Evolutionary conservation across 1,140 invertebrate species (phyloP).

Genomic region (Lordiphosa clarofinis): DNA sequence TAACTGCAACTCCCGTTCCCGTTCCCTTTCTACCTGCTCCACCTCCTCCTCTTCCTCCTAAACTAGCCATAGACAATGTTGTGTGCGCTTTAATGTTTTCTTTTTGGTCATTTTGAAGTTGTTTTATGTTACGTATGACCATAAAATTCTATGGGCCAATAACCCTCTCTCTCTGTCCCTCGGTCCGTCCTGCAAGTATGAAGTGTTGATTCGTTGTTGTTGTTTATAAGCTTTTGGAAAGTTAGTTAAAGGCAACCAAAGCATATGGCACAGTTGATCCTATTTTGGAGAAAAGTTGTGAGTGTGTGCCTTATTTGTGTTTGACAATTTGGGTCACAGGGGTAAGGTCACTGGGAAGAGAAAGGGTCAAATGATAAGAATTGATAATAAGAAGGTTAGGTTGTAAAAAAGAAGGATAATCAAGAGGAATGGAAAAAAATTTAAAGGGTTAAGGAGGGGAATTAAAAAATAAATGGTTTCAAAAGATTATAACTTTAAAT

Average conservation of each 20-base stretch:
- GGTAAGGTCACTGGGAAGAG: neutral
- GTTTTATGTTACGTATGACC: constrained; percentile 42
- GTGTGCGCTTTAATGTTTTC: constrained; percentile 62
- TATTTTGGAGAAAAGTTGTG: constrained; percentile 10
- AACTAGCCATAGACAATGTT: constrained; percentile 58
- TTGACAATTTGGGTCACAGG: neutral
- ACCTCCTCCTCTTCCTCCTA: neutral
- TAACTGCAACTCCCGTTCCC: constrained; percentile 63
- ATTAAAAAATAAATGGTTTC: too few relatives aligned
- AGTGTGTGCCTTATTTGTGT: neutral
- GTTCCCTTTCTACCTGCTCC: neutral
- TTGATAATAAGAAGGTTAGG: too few relatives aligned
- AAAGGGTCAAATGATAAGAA: too few relatives aligned
- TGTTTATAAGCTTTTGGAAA: constrained; percentile 40
- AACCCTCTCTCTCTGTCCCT: neutral
- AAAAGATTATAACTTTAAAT: too few relatives aligned
- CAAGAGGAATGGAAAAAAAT: too few relatives aligned
- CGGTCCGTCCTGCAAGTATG: constrained; percentile 11
- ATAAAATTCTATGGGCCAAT: constrained; percentile 40
- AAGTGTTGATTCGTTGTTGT: constrained; percentile 38
- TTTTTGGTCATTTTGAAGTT: constrained; percentile 48
- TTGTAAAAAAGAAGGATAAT: too few relatives aligned
- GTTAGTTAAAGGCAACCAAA: constrained; percentile 19
- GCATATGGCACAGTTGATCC: constrained; percentile 48
- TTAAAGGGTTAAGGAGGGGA: too few relatives aligned